Base-by-base conservation (phyloP, 2,797 vertebrate species). In the Betta splendens region DNA sequence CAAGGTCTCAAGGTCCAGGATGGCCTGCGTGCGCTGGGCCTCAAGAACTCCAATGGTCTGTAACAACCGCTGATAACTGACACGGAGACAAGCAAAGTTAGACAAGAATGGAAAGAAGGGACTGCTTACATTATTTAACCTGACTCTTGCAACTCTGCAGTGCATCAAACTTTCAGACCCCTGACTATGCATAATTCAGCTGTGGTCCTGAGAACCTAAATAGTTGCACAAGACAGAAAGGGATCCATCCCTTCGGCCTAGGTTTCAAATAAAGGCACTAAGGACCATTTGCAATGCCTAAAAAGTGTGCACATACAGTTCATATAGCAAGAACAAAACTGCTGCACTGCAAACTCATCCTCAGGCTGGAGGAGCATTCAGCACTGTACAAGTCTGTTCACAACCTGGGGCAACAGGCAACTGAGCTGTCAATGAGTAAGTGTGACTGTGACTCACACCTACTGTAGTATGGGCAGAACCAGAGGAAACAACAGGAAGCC, bases 41-140 rank as follows among this genome's bases (percentile, higher is more conserved):
- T 99, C 98, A 9, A 99, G 93, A 36, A 99, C 96, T 9, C 95
- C 93, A 67, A 99, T 98, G 78, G 98, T 98, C 93, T 99, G 98
- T 85, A 99, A 94, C 77, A 99, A 92, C 89, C 97, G 95, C 95
- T 99, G 98, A 87, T 99, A 99, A 93, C 98, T 99, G 91, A 77
- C 67, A 74, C 1, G 37, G 35, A 77, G 36, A 47, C 25, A 37
- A 44, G 52, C 13, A 9, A 81, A 48, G 85, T 70, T 63, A 81
- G 69, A 68, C 58, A 12, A 22, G 53, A 43, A 45, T 17, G 23
- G 44, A 37, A 47, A 35, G 45, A 48, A 51, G 15, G n/a, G 49
- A 47, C 64, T 3, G 53, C 80, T 90, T 80, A 57, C 66, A 79
- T 84, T 76, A 88, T 83, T 84, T 37, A 86, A 61, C 52, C 21